A percentile compares a stretch with the other conserved stretches of the same genome.
Conservation (phyloP, 1,140 invertebrate species). For the Sitodiplosis mosellana region DNA sequence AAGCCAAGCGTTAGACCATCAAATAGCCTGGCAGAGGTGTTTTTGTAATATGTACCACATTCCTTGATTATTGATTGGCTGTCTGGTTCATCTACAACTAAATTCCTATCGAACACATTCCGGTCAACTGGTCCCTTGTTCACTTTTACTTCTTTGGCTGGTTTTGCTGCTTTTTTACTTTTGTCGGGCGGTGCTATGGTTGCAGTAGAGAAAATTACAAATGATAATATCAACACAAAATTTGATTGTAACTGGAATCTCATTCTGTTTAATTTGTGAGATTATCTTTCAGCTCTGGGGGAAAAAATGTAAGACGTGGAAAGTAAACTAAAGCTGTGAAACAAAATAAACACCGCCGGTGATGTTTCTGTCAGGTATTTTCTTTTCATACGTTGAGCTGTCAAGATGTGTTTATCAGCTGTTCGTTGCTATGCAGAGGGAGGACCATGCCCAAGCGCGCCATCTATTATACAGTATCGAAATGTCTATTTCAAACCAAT, state of each 20-base stretch:
- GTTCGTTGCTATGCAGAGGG: too few species aligned
- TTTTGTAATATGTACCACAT: constrained; percentile 49
- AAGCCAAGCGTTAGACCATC: constrained; percentile 62
- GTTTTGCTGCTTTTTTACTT: background rate
- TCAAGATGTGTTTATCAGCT: too few species aligned
- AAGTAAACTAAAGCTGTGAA: background rate
- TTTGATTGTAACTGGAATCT: background rate
- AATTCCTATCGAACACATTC: constrained; percentile 45
- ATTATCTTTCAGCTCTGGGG: too few species aligned
- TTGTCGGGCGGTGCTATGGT: background rate
- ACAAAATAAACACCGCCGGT: too few species aligned
- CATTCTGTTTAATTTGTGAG: background rate
- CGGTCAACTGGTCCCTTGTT: constrained; percentile 41
- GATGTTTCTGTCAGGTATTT: too few species aligned
- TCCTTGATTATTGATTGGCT: constrained; percentile 54
- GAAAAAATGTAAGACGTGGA: too few species aligned
- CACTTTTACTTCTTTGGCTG: constrained; percentile 12
- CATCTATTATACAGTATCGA: too few species aligned
- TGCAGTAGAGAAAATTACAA: background rate
- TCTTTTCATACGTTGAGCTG: too few species aligned
- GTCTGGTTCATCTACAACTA: constrained; percentile 44
- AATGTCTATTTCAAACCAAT: too few species aligned
- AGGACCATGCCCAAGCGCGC: too few species aligned
- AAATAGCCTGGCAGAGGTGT: constrained; percentile 43
- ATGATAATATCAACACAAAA: background rate